Evolutionary conservation across 1,140 invertebrate genomes (phyloP).

Genomic region (Pogonomyrmex californicus): DNA sequence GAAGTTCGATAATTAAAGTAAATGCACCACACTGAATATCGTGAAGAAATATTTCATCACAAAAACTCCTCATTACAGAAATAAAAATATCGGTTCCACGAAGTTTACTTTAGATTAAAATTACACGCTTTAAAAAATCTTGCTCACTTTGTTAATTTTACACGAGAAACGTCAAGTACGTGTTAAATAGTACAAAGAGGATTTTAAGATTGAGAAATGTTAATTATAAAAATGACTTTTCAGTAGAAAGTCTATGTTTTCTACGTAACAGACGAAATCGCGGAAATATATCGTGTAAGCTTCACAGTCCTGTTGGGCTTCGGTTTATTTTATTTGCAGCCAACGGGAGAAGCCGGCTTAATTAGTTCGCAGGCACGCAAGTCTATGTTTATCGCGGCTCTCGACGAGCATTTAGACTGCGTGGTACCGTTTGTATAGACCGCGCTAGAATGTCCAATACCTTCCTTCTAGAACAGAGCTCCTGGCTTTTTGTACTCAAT

Average conservation of each 20-base stretch:
- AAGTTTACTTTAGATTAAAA: not conserved
- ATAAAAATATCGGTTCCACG: conserved; percentile 8
- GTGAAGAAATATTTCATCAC: not conserved
- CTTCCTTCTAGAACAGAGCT: not conserved
- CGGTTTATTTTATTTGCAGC: conserved; percentile 40
- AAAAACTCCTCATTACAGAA: not conserved
- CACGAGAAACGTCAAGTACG: not conserved
- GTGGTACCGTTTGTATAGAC: conserved; percentile 22
- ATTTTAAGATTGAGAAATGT: not conserved
- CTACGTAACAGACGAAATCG: not conserved
- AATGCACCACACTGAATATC: not conserved
- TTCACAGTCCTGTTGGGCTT: not conserved
- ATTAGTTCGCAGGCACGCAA: conserved; percentile 54
- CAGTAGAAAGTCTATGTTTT: not conserved
- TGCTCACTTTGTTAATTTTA: not conserved
- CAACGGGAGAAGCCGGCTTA: conserved; percentile 37
- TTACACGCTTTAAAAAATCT: not conserved
- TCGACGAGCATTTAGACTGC: conserved; percentile 32
- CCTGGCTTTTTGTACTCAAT: not conserved
- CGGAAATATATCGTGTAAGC: not conserved
- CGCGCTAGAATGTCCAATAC: conserved; percentile 11
- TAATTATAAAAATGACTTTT: not conserved
- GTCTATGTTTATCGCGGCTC: conserved; percentile 47
- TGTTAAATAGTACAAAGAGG: not conserved
- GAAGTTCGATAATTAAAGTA: not conserved